phyloP scores from a whole-genome alignment of 2,797 vertebrate genomes.

The Octomys mimax region DNA sequence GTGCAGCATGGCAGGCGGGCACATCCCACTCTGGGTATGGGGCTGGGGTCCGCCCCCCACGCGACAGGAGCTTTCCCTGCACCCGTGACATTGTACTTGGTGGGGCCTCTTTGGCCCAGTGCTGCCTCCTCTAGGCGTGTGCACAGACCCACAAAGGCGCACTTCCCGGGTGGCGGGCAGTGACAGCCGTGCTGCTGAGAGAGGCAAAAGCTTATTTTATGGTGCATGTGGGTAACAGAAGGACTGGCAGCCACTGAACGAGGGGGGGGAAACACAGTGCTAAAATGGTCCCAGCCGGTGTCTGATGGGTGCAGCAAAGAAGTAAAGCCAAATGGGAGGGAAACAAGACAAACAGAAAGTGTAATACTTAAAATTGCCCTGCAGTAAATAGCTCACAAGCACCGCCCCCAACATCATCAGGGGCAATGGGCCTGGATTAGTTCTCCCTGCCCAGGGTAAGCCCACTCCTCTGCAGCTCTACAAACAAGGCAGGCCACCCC shows the following conservation, averaged over 20 bases:
- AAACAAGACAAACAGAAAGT: neutral
- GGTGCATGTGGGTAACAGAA: rapidly evolving
- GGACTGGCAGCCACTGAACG: neutral
- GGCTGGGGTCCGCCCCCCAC: neutral
- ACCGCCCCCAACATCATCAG: rapidly evolving
- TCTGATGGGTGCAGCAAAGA: neutral
- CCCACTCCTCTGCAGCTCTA: neutral
- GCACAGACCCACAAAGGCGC: rapidly evolving
- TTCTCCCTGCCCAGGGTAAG: neutral
- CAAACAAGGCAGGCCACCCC: neutral
- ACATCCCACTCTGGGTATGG: rapidly evolving
- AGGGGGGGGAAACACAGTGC: neutral
- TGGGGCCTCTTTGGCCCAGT: neutral
- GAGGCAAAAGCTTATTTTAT: neutral
- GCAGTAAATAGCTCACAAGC: neutral
- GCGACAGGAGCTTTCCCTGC: neutral
- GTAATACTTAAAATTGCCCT: neutral
- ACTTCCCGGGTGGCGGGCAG: rapidly evolving
- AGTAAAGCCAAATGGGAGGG: neutral
- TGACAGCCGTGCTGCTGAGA: rapidly evolving
- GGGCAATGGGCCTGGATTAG: neutral
- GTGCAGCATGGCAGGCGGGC: rapidly evolving
- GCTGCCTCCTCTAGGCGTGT: neutral
- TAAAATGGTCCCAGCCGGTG: neutral
- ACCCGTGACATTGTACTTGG: neutral